These are phyloP conservation scores for Odocoileus hemionus DNA, from an alignment of 2,113 vertebrate genomes.

Conservation along the genomic window DNA sequence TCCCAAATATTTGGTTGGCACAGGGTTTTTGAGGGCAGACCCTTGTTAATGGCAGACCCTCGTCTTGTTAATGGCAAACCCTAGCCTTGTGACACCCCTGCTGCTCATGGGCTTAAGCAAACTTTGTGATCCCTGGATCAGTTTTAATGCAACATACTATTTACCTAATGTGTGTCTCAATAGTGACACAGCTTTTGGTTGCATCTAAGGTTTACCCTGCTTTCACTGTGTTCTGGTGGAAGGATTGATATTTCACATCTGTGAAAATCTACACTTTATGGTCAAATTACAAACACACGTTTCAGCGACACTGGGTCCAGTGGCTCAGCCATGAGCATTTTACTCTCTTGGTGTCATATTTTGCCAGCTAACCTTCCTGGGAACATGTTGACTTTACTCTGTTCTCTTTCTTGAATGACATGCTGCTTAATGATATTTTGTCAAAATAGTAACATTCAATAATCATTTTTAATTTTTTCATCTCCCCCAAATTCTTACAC, in stretches of 20 bases:
- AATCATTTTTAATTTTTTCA: constrained; percentile 27
- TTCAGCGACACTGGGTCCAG: not conserved
- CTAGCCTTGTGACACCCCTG: not conserved
- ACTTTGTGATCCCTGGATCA: not conserved
- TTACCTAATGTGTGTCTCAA: constrained; percentile 5
- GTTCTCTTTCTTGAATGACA: constrained; percentile 16
- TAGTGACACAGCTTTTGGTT: not conserved
- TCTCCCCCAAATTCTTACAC: not conserved
- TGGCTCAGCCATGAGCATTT: constrained; percentile 4
- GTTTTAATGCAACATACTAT: not conserved
- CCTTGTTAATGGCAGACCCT: not conserved
- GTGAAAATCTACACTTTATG: not conserved
- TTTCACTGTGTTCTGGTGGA: not conserved
- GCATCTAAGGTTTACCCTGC: not conserved
- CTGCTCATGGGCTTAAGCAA: not conserved
- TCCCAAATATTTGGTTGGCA: not conserved
- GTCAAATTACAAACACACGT: not conserved
- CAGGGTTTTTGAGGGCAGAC: not conserved
- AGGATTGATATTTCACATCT: not conserved
- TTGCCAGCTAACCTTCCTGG: constrained; percentile 3
- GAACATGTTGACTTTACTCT: constrained; percentile 32
- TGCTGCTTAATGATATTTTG: constrained; percentile 36
- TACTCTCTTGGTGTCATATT: not conserved
- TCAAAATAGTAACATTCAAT: constrained; percentile 46
- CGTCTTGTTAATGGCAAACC: not conserved